Evolutionary conservation across 2,113 vertebrate species (phyloP).

Genomic region (Aviceda subcristata): DNA sequence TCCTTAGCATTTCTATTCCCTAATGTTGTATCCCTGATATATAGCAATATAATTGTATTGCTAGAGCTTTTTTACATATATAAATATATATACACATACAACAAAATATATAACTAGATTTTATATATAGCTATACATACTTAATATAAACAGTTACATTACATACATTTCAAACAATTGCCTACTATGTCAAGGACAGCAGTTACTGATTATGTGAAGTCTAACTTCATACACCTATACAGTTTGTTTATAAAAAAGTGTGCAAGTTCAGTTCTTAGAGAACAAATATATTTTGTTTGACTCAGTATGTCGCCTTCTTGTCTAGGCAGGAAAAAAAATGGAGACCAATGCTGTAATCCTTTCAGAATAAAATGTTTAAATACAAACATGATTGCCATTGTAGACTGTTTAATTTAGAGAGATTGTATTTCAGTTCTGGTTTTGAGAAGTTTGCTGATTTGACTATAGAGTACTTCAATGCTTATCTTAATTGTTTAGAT

Average conservation of each 20-base stretch:
- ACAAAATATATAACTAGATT: background rate
- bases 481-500: constrained; percentile 79
- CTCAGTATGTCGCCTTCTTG: constrained; percentile 86
- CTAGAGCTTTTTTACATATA: background rate
- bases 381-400: constrained; percentile 85
- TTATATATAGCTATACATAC: background rate
- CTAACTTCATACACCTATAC: constrained; percentile 67
- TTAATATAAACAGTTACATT: constrained; percentile 49
- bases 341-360: constrained; percentile 84
- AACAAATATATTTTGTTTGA: constrained; percentile 77
- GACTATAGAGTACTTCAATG: constrained; percentile 59
- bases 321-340: constrained; percentile 80
- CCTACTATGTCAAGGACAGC: constrained; percentile 59
- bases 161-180: constrained; percentile 56
- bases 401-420: constrained; percentile 83
- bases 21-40: background rate
- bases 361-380: constrained; percentile 91
- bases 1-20: background rate
- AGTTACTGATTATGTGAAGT: constrained; percentile 67
- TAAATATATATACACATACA: background rate
- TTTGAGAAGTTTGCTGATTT: constrained; percentile 75
- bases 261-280: constrained; percentile 68
- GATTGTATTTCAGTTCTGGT: constrained; percentile 81
- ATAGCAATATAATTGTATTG: background rate
- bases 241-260: constrained; percentile 71